A percentile compares a stretch with the other conserved stretches of the same genome.
These are phyloP conservation scores for Itoplectis maculator DNA, from an alignment of 2,888 invertebrate genomes.

Conservation along the genomic window DNA sequence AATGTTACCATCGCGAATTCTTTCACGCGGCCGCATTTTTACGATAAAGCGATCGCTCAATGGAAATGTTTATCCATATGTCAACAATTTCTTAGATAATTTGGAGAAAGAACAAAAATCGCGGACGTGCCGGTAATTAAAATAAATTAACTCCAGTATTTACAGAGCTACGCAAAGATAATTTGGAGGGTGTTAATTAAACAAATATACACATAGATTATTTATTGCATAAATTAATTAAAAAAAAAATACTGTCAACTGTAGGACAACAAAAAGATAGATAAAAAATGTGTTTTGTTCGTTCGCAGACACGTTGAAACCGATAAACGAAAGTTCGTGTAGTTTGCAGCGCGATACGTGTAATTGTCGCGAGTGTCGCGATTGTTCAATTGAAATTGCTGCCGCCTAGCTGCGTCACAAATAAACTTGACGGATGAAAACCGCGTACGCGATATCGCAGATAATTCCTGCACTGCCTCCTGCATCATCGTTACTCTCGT, in stretches of 20 bases:
- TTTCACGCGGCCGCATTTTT: background rate
- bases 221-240: too few relatives aligned
- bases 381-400: slow-evolving; percentile 10
- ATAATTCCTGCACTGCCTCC: background rate
- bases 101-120: background rate
- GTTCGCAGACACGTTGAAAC: background rate
- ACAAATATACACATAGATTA: too few relatives aligned
- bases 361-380: background rate
- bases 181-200: background rate
- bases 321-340: background rate
- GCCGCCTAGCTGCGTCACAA: background rate
- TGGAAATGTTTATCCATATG: background rate
- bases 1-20: background rate
- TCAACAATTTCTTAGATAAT: background rate
- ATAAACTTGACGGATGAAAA: slow-evolving; percentile 11
- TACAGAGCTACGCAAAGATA: background rate
- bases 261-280: too few relatives aligned
- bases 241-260: too few relatives aligned
- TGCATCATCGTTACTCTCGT: background rate
- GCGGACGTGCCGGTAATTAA: background rate
- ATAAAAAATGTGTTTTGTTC: background rate
- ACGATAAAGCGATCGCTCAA: background rate
- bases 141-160: background rate
- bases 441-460: background rate
- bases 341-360: background rate